phyloP scores from a whole-genome alignment of 2,113 vertebrate genomes.

The Gobio gobio region DNA sequence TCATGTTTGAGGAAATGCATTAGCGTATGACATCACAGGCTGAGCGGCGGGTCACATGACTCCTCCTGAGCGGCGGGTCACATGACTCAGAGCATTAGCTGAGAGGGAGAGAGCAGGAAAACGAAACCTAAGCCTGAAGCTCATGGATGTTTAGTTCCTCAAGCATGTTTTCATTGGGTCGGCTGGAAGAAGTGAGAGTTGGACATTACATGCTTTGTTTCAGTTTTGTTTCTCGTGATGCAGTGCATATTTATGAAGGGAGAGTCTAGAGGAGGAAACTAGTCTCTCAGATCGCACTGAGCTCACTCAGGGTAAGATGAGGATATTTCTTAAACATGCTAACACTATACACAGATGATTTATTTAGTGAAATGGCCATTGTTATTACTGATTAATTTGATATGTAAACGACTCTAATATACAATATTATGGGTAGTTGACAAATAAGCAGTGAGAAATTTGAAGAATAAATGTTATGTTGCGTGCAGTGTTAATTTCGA shows the following conservation, averaged over 20 bases:
- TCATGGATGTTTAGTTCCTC: too few relatives aligned
- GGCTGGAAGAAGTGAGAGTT: slow-evolving; percentile 58
- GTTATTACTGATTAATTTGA: background rate
- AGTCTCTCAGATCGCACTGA: background rate
- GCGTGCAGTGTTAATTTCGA: too few relatives aligned
- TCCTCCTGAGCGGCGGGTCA: slow-evolving; percentile 43
- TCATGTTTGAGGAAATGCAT: slow-evolving; percentile 29
- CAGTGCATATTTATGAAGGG: background rate
- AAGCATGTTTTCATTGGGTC: too few relatives aligned
- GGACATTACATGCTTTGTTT: slow-evolving; percentile 49
- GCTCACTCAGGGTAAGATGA: background rate
- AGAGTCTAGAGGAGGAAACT: background rate
- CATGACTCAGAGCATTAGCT: slow-evolving; percentile 42
- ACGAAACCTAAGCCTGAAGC: slow-evolving; percentile 62
- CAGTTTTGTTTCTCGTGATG: slow-evolving; percentile 63
- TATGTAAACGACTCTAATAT: background rate
- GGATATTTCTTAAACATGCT: background rate
- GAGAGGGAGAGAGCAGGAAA: slow-evolving; percentile 58
- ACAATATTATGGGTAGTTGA: background rate
- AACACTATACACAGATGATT: too few relatives aligned
- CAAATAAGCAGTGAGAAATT: too few relatives aligned
- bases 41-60: slow-evolving; percentile 49
- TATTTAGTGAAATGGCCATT: background rate
- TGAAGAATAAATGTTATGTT: too few relatives aligned
- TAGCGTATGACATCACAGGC: background rate